Base-by-base conservation (phyloP, 2,888 invertebrate genomes). In the Meteorus colon region DNA sequence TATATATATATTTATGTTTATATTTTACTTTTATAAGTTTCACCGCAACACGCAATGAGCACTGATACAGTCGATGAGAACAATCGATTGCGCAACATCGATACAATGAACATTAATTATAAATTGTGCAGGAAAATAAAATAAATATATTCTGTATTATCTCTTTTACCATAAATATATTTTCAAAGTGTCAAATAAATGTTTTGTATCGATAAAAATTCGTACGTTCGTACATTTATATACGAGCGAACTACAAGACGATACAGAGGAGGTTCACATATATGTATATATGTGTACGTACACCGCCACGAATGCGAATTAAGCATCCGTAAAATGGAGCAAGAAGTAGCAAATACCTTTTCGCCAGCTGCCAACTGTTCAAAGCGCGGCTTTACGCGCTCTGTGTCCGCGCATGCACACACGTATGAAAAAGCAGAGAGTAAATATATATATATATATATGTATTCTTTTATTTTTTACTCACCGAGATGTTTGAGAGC, bases 301-400 rank as follows among this genome's bases (percentile, higher is more conserved):
- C 27, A 63, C 31, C 31, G 31, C 31, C 63, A 14, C 27, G 16
- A 31, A 63, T 31, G 29, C 63, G 82, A 85, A 85, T 86, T 83
- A 85, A 84, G 86, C 85, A 84, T 82, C 84, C 86, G 84, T 87
- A 85, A 87, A 88, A 84, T 85, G 85, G 84, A 82, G 84, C 83
- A 85, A 85, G 80, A 78, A 82, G 85, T 85, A 86, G 86, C 88
- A 87, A 88, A 88, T 85, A 83, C 86, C 84, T 84, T 85, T 86
- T 85, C 84, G 84, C 87, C 87, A 86, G 88, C 84, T 88, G 87
- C 83, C 77, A 71, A 79, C 82, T 75, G 73, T 79, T 67, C 62
- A 76, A 68, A 72, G 69, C 60, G 60, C 68, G 37, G 63, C 62
- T 27, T 51, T 51, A 31, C 68, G 37, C 72, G 45, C 62, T 62